Conservation (phyloP, 2,113 vertebrate species). For the Coryphaenoides rupestris region DNA sequence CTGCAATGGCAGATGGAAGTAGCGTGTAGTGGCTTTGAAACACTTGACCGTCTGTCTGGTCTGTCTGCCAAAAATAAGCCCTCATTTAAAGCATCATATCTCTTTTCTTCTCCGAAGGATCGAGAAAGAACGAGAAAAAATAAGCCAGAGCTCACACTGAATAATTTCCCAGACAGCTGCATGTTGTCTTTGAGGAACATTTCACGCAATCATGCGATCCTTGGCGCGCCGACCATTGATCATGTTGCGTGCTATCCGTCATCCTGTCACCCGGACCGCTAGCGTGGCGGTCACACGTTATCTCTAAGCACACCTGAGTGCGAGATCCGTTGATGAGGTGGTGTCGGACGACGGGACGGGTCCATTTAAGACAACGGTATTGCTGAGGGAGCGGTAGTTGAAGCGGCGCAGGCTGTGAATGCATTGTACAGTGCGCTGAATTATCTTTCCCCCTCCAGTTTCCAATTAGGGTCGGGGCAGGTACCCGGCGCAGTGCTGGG, state of each 20-base stretch:
- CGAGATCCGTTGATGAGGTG: neutral
- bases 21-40: too few relatives aligned
- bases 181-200: neutral
- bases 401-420: slow-evolving; percentile 45
- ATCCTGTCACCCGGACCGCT: too few relatives aligned
- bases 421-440: slow-evolving; percentile 51
- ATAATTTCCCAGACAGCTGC: slow-evolving; percentile 47
- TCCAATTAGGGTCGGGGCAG: slow-evolving; percentile 71
- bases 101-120: slow-evolving; percentile 33
- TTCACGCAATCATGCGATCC: too few relatives aligned
- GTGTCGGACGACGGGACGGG: slow-evolving; percentile 17
- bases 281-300: neutral
- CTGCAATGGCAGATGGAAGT: slow-evolving; percentile 30
- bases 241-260: too few relatives aligned
- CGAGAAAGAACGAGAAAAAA: slow-evolving; percentile 36
- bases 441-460: slow-evolving; percentile 67
- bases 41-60: slow-evolving; percentile 42
- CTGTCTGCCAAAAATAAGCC: slow-evolving; percentile 49
- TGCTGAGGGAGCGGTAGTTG: slow-evolving; percentile 61
- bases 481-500: slow-evolving; percentile 64
- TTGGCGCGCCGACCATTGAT: too few relatives aligned
- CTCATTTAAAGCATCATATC: slow-evolving; percentile 52
- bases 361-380: slow-evolving; percentile 36
- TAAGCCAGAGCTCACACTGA: slow-evolving; percentile 43
- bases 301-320: neutral